Percentiles rank a stretch among this genome's conserved stretches.
Conservation (phyloP, 2,113 vertebrate genomes). For the Procavia capensis region DNA sequence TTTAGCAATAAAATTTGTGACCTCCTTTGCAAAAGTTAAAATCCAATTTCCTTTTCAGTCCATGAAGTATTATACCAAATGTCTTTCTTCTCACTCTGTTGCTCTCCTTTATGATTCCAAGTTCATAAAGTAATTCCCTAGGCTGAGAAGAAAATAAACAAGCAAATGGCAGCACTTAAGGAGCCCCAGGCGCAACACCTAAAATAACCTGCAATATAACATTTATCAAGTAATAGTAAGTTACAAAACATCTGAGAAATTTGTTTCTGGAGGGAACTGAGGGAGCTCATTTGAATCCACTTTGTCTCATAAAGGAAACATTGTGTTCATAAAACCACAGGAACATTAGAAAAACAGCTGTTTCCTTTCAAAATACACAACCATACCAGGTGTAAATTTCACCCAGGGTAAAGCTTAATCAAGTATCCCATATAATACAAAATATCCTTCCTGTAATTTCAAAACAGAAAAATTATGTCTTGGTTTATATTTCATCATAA, state of each 20-base stretch:
- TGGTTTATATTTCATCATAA: slow-evolving; percentile 9
- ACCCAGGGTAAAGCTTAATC: slow-evolving; percentile 61
- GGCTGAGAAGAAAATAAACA: slow-evolving; percentile 78
- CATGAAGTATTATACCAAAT: slow-evolving; percentile 66
- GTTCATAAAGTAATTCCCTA: slow-evolving; percentile 76
- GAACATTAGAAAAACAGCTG: slow-evolving; percentile 76
- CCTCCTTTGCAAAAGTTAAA: slow-evolving; percentile 73
- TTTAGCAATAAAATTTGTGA: slow-evolving; percentile 75
- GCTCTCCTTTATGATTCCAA: slow-evolving; percentile 65
- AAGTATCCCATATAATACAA: slow-evolving; percentile 42
- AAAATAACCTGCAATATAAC: slow-evolving; percentile 69
- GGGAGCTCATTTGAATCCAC: slow-evolving; percentile 73
- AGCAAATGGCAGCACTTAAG: slow-evolving; percentile 73
- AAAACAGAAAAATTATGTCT: neutral
- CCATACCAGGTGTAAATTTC: slow-evolving; percentile 66
- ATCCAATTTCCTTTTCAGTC: slow-evolving; percentile 77
- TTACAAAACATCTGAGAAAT: slow-evolving; percentile 76
- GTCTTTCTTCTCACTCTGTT: slow-evolving; percentile 66
- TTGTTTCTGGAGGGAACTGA: slow-evolving; percentile 74
- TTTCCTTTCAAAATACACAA: slow-evolving; percentile 71
- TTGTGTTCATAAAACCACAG: slow-evolving; percentile 75
- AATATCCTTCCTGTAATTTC: neutral
- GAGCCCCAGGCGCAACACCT: slow-evolving; percentile 72
- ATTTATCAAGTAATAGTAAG: slow-evolving; percentile 74
- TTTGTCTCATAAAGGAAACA: slow-evolving; percentile 78